Evolutionary conservation across 2,888 invertebrate species (phyloP).

Genomic region (Drosophila niveifrons): DNA sequence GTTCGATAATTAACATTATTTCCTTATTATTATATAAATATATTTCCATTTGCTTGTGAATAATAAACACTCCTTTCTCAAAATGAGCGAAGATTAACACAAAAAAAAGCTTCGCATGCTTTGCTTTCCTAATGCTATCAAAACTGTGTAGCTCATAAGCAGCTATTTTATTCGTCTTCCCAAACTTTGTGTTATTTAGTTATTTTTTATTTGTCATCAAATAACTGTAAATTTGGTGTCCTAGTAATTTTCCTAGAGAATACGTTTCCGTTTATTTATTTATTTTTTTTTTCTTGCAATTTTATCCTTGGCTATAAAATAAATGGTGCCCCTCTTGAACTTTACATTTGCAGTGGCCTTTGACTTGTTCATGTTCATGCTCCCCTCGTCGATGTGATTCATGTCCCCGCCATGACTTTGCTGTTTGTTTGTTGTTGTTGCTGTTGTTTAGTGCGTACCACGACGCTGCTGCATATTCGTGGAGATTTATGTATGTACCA

Average conservation of each 20-base stretch:
- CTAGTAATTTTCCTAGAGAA: slow-evolving; percentile 36
- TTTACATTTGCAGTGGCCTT: slow-evolving; percentile 52
- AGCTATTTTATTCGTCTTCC: background rate
- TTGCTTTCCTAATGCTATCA: background rate
- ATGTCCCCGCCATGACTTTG: slow-evolving; percentile 46
- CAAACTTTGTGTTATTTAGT: background rate
- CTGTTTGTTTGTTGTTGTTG: slow-evolving; percentile 14
- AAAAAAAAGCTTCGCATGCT: too few relatives aligned
- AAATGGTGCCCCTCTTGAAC: slow-evolving; percentile 55
- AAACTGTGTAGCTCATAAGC: background rate
- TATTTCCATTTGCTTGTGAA: too few relatives aligned
- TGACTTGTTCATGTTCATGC: slow-evolving; percentile 37
- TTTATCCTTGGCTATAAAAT: slow-evolving; percentile 35
- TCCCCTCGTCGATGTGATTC: slow-evolving; percentile 44
- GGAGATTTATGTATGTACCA: slow-evolving; percentile 61
- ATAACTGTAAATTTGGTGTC: slow-evolving; percentile 39
- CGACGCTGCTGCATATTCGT: slow-evolving; percentile 60
- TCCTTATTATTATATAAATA: too few relatives aligned
- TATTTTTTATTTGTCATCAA: slow-evolving; percentile 21
- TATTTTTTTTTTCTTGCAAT: slow-evolving; percentile 19
- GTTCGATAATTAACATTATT: too few relatives aligned
- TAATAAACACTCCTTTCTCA: too few relatives aligned
- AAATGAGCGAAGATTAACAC: too few relatives aligned
- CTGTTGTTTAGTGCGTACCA: slow-evolving; percentile 53
- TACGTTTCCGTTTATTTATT: background rate